Evolutionary conservation across 2,797 vertebrate species (phyloP).

Genomic region (Sebastes itinus): DNA sequence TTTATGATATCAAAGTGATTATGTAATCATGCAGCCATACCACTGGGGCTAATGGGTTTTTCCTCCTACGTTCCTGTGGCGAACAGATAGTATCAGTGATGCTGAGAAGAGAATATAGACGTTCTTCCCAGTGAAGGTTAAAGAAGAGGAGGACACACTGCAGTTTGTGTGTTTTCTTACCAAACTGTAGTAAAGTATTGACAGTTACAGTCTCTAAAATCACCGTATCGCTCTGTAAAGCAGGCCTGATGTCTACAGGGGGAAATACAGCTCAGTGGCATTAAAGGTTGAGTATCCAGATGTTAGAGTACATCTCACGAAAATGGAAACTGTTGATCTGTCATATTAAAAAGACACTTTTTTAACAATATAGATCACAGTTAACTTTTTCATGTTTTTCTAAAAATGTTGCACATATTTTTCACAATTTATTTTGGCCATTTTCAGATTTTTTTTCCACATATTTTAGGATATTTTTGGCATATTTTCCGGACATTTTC

Average conservation of each 20-base stretch:
- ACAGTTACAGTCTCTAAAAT: background rate
- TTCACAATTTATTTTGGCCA: no score
- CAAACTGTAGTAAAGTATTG: background rate
- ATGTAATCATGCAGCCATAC: slow-evolving; percentile 5
- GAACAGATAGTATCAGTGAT: background rate
- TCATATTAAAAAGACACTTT: background rate
- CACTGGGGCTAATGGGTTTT: background rate
- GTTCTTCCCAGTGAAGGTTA: background rate
- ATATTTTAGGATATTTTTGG: rapidly evolving
- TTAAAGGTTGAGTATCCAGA: background rate
- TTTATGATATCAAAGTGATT: slow-evolving; percentile 24
- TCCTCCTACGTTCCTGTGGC: background rate
- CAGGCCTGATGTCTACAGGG: background rate
- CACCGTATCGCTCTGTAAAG: background rate
- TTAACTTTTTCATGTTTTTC: background rate
- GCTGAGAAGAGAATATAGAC: background rate
- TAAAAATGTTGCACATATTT: background rate
- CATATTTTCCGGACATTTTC: no score
- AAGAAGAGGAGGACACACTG: background rate
- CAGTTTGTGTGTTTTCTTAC: background rate
- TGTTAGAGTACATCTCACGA: background rate
- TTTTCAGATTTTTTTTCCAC: no score
- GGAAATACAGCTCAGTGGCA: background rate
- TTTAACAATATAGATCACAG: background rate
- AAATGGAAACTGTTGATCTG: background rate